Conservation (phyloP, 2,113 vertebrate genomes). For the Martes martes region DNA sequence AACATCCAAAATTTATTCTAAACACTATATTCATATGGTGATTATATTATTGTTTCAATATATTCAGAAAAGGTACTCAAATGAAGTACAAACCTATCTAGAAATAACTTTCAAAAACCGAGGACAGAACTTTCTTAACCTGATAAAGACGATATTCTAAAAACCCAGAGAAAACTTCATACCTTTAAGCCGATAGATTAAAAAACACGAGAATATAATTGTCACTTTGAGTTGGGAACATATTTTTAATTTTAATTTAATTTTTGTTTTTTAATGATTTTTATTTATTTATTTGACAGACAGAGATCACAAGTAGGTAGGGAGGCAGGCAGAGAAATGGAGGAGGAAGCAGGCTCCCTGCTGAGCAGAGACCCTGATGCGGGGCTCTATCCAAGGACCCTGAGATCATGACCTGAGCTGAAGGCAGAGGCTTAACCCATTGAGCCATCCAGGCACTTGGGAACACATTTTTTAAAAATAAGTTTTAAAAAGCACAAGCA, state of each 20-base stretch:
- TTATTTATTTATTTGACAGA: too few relatives aligned
- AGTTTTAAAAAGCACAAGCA: background rate
- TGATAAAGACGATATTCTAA: background rate
- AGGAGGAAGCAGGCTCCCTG: too few relatives aligned
- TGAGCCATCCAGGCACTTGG: too few relatives aligned
- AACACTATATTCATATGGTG: background rate
- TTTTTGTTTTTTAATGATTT: too few relatives aligned
- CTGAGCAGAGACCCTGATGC: too few relatives aligned
- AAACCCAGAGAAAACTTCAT: background rate
- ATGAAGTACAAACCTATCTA: background rate
- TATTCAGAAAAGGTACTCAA: background rate
- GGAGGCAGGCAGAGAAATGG: too few relatives aligned
- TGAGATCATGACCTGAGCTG: too few relatives aligned
- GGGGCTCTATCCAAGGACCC: too few relatives aligned
- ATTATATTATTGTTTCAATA: slow-evolving; percentile 27
- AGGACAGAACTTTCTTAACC: background rate
- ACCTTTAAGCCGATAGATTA: background rate
- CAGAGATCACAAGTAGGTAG: too few relatives aligned
- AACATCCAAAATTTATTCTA: background rate
- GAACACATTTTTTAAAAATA: background rate
- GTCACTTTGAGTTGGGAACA: slow-evolving; percentile 3
- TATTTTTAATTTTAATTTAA: background rate
- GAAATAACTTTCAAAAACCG: slow-evolving; percentile 33
- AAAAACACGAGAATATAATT: slow-evolving; percentile 9
- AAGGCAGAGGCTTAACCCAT: too few relatives aligned